Base-by-base conservation (phyloP, 2,113 vertebrate genomes). In the Colinus virginianus region DNA sequence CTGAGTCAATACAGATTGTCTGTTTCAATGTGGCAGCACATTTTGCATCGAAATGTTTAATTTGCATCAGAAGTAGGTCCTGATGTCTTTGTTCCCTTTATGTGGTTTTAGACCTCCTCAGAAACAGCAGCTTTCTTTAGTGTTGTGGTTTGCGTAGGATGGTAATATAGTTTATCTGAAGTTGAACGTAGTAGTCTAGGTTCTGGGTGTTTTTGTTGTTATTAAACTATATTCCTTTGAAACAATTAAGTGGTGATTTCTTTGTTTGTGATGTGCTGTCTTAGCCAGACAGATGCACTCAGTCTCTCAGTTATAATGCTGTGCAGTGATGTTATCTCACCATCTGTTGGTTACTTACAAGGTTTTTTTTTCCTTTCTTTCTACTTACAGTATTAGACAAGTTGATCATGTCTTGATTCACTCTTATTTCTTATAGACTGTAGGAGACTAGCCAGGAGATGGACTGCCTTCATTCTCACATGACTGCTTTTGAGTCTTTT, bases 401-500 rank as follows among this genome's bases (percentile, higher is more conserved):
- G 13, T 13, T 71, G 38, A 34, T 66, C 0, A 0, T 20, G 43
- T 45, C 36, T 38, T 40, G n/a, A 20, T 48, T 61, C 3, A 9
- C 1, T 0, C 53, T 42, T 72, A 40, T 72, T 84, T 84, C 34
- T 38, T 30, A 36, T 9, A 72, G 72, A 61, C 25, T 5, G 0
- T 46, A 8, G 15, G 51, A 62, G 22, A 61, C 59, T 72, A 48
- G 42, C 32, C 15, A 17, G 46, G 53, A 72, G 40, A 28, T 25
- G 30, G 5, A 6, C 32, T 38, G 30, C 46, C 21, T 67, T n/a
- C 12, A 7, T 83, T 67, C 53, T 72, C 28, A n/a, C 6, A 3
- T 28, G 78, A 40, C n/a, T 48, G 45, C 28, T 43, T 66, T 66
- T 30, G 21, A 22, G 28, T 66, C 40, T 51, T 58, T 10, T 10